These are phyloP conservation scores for Macrosteles quadrilineatus DNA, from an alignment of 1,140 invertebrate genomes.

Conservation along the genomic window DNA sequence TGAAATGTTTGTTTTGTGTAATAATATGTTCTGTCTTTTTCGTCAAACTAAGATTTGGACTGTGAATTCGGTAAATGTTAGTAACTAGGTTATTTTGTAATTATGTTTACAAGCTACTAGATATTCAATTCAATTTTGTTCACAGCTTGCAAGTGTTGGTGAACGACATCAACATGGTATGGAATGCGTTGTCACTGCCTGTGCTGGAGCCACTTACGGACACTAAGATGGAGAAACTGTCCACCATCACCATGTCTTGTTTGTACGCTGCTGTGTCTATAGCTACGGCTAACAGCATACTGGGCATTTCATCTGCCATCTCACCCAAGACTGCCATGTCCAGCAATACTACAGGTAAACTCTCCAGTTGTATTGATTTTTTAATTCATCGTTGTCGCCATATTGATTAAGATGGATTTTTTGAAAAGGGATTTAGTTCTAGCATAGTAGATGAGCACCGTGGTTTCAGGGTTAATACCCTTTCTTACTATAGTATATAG, in stretches of 20 bases:
- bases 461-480: too few relatives aligned
- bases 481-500: too few relatives aligned
- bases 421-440: background rate
- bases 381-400: background rate
- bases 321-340: constrained; percentile 54
- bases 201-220: constrained; percentile 84
- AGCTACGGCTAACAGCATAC: constrained; percentile 66
- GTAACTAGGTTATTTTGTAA: too few relatives aligned
- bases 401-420: background rate
- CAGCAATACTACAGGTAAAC: constrained; percentile 18
- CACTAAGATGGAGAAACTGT: constrained; percentile 76
- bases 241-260: constrained; percentile 73
- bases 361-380: background rate
- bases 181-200: constrained; percentile 79
- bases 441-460: too few relatives aligned
- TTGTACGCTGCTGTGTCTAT: constrained; percentile 74
- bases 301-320: constrained; percentile 62
- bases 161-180: constrained; percentile 81
- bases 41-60: too few relatives aligned
- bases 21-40: too few relatives aligned
- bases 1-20: too few relatives aligned
- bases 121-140: too few relatives aligned
- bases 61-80: too few relatives aligned
- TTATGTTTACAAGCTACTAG: too few relatives aligned
- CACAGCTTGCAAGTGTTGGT: constrained; percentile 72